Conservation (phyloP, 92 coral and sea anemone genomes). For the Montipora capitata region DNA sequence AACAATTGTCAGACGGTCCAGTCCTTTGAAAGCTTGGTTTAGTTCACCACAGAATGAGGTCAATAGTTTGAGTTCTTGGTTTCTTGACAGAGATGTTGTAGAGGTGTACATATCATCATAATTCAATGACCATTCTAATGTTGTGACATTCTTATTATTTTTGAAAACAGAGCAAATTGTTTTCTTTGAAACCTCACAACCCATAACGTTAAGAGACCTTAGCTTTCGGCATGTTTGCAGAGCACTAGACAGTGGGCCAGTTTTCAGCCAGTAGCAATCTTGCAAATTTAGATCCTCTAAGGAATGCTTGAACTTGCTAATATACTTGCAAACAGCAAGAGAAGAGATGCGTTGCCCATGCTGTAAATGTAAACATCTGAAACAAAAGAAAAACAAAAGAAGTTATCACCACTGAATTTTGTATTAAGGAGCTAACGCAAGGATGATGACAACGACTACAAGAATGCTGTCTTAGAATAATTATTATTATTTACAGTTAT, state of each 20-base stretch:
- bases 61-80: neutral
- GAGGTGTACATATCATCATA: neutral
- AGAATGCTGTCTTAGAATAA: no score
- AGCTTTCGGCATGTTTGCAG: slow-evolving; percentile 66
- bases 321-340: slow-evolving; percentile 3
- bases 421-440: neutral
- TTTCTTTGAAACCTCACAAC: slow-evolving; percentile 51
- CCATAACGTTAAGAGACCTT: slow-evolving; percentile 56
- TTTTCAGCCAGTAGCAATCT: slow-evolving; percentile 80
- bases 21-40: slow-evolving; percentile 1
- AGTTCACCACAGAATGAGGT: slow-evolving; percentile 17
- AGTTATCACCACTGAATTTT: neutral
- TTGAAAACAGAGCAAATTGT: slow-evolving; percentile 40
- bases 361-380: slow-evolving; percentile 25
- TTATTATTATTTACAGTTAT: no score
- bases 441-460: no score
- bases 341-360: slow-evolving; percentile 8
- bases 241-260: slow-evolving; percentile 40
- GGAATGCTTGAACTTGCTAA: slow-evolving; percentile 38
- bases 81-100: neutral
- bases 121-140: slow-evolving; percentile 26
- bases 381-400: neutral
- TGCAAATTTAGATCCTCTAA: slow-evolving; percentile 56
- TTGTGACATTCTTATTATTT: slow-evolving; percentile 21
- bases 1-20: slow-evolving; percentile 23